phyloP scores from a whole-genome alignment of 2,888 invertebrate species.

The Rhagonycha fulva region DNA sequence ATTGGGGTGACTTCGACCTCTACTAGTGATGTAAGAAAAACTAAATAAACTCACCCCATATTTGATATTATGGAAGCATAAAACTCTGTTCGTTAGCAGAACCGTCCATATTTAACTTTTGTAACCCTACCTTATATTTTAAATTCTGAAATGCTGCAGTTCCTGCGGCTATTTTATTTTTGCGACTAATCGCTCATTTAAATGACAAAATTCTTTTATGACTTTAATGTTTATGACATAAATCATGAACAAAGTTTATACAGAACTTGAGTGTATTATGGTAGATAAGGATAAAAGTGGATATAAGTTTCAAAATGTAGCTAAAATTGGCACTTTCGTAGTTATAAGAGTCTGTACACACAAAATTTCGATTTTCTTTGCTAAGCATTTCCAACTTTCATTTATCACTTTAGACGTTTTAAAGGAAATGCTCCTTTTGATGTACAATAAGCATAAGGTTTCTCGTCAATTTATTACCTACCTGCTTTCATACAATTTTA shows the following conservation, averaged over 20 bases:
- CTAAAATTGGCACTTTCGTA: not conserved
- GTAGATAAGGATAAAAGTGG: not conserved
- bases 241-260: not conserved
- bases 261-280: not conserved
- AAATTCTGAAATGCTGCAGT: too few species aligned
- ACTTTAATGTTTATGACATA: not conserved
- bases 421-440: constrained; percentile 4
- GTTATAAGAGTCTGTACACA: not conserved
- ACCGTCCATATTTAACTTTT: too few species aligned
- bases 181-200: not conserved
- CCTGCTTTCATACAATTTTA: not conserved
- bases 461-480: not conserved
- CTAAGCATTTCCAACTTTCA: not conserved
- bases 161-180: not conserved
- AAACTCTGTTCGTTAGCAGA: too few species aligned
- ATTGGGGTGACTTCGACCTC: too few species aligned
- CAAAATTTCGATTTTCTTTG: not conserved
- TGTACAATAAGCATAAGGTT: constrained; percentile 1
- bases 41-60: too few species aligned
- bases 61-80: too few species aligned
- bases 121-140: too few species aligned
- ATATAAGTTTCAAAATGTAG: not conserved
- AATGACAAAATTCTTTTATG: not conserved
- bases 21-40: too few species aligned
- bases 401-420: constrained; percentile 1